These are phyloP conservation scores for Lamellibrachia luymesi DNA, from an alignment of 1,140 invertebrate species.

Conservation along the genomic window DNA sequence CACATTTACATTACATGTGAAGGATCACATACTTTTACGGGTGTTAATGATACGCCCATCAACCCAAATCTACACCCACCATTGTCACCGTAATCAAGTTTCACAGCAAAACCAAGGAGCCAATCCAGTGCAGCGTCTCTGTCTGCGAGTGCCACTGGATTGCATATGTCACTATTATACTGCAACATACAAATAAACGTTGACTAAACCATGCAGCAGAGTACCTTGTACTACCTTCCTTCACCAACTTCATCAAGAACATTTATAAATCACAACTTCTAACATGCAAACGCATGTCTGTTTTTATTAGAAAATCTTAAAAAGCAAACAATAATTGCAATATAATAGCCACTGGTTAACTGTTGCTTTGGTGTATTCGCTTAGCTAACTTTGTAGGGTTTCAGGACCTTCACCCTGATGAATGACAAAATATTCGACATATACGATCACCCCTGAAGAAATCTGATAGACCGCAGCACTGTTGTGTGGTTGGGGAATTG, in stretches of 20 bases:
- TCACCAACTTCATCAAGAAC: too few species aligned
- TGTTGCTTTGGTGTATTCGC: neutral
- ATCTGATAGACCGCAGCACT: too few species aligned
- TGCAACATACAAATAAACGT: constrained; percentile 45
- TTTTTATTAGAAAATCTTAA: neutral
- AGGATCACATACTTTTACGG: too few species aligned
- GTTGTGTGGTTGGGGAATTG: neutral
- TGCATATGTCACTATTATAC: constrained; percentile 74
- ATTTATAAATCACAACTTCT: too few species aligned
- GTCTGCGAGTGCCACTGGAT: constrained; percentile 63
- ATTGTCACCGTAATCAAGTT: constrained; percentile 80
- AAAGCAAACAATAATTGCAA: neutral
- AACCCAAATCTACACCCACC: constrained; percentile 60
- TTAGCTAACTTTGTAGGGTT: neutral
- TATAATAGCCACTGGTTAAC: neutral
- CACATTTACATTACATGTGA: too few species aligned
- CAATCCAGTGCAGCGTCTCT: constrained; percentile 71
- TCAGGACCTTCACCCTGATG: too few species aligned
- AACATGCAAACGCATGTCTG: neutral
- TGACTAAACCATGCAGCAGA: neutral
- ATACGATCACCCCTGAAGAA: too few species aligned
- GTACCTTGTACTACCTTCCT: too few species aligned
- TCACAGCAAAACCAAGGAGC: constrained; percentile 79
- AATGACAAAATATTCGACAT: too few species aligned
- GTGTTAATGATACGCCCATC: neutral